Base-by-base conservation (phyloP, 2,113 vertebrate species). In the Phylloscopus trochiloides region DNA sequence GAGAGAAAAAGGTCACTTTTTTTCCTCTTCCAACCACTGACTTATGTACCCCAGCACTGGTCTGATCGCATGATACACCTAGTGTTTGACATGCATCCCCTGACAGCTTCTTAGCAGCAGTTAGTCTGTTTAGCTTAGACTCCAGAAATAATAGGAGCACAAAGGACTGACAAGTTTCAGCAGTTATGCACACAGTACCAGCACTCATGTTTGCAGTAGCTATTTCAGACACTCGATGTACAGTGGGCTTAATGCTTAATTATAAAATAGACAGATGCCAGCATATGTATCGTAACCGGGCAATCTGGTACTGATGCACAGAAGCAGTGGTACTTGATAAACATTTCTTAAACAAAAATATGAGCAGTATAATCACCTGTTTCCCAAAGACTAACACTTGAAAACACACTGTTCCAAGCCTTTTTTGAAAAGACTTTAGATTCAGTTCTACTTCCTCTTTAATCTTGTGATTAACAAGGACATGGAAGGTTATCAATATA, bases 21-120 rank as follows among this genome's bases (percentile, higher is more conserved):
- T 98, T 96, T 90, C 97, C 95, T 97, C 97, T 98, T 98, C 98
- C 97, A 98, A 95, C 97, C 97, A 96, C 95, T 97, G 98, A 98
- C 98, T 98, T 97, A 97, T 97, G 98, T 97, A 98, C 96, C 96
- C 96, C 93, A 95, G 98, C 97, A 88, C 97, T 95, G 97, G 96
- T 97, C 97, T 55, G 86, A 95, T 88, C 48, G 78, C 91, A 97
- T 96, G 97, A 98, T 97, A 96, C 88, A 96, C 97, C 95, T 67
- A 70, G 98, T 97, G 97, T 98, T 97, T 98, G 98, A 98, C 98
- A 96, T 65, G 92, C 95, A 96, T 97, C 96, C 96, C 95, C 94
- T 94, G 97, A 97, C 94, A 97, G 97, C 90, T 96, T 88, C 96
- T 90, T 83, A 96, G 94, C 94, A 97, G 95, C 92, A 96, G 72